Base-by-base conservation (phyloP, 2,888 invertebrate species). In the Ophion ellenae region DNA sequence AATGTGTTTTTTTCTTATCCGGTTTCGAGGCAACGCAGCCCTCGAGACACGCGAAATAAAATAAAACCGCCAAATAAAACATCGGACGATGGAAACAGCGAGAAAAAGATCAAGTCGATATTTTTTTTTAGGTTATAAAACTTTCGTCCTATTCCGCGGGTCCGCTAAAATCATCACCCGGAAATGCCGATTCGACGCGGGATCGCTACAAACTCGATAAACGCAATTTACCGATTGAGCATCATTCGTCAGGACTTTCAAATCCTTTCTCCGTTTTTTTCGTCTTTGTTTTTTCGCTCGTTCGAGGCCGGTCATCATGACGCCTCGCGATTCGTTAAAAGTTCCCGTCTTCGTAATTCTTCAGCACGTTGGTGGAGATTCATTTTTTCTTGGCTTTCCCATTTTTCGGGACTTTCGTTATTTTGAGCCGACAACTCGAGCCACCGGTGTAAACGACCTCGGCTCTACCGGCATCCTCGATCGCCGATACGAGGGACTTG, bases 361-460 rank as follows among this genome's bases (percentile, higher is more conserved):
- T 10, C 36, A n/a, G 9, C 63, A 69, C 66, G 20, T 40, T 71
- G 20, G 61, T 82, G 47, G 40, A 17, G 61, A 53, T 79, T 88
- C 84, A 88, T 75, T 87, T 88, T 83, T 91, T 92, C 81, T 91
- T 90, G 9, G 85, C 86, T 71, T 90, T 91, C 32, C 90, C 87
- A 83, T 87, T 92, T 84, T 93, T 93, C 69, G 91, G 92, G 4
- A 92, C 71, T 86, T 92, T 93, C 4, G 91, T 90, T 80, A 93
- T 92, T 85, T 92, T 92, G 53, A 93, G 66, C 20, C 93, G 83
- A 75, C 94, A 94, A 78, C 89, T 91, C 9, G 93, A 90, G 0
- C 94, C 94, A 2, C 94, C 94, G 20, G 93, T 90, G 79, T 93
- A 94, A 24, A 91, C 88, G 2, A 93, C 94, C 73, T 94, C 94